Evolutionary conservation across 2,113 vertebrate species (phyloP).

Genomic region (Corythoichthys intestinalis): DNA sequence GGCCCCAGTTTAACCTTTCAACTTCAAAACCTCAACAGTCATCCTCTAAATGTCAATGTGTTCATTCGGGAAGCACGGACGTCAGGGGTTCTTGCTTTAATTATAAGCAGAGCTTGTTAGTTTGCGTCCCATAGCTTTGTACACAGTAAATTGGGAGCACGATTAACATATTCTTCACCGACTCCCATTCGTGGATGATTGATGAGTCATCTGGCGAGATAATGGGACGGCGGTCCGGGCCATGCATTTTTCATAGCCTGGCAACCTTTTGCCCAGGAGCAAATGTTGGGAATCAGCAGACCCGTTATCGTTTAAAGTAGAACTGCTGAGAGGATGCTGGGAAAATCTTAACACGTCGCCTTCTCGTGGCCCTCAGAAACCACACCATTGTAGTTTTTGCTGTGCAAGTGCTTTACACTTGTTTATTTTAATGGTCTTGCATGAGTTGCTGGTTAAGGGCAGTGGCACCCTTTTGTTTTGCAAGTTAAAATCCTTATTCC

Average conservation of each 20-base stretch:
- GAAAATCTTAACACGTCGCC: not conserved
- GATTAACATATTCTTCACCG: conserved; percentile 16
- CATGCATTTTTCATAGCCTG: conserved; percentile 43
- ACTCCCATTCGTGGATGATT: conserved; percentile 22
- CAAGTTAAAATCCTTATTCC: too few relatives aligned
- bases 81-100: not conserved
- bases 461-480: not conserved
- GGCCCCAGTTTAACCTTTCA: conserved; percentile 11
- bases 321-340: not conserved
- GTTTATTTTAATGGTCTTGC: not conserved
- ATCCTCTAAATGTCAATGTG: not conserved
- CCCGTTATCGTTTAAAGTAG: conserved; percentile 7
- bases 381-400: not conserved
- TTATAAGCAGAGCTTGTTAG: conserved; percentile 1
- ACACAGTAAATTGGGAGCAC: not conserved
- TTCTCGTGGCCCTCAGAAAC: not conserved
- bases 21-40: not conserved
- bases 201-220: conserved; percentile 40
- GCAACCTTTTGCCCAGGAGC: conserved; percentile 20
- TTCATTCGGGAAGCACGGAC: not conserved
- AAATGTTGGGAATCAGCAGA: conserved; percentile 27
- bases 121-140: conserved; percentile 9
- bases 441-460: not conserved
- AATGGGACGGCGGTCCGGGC: conserved; percentile 24
- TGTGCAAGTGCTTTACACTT: not conserved